phyloP scores from a whole-genome alignment of 2,888 invertebrate species.

The Lissonota sp. region DNA sequence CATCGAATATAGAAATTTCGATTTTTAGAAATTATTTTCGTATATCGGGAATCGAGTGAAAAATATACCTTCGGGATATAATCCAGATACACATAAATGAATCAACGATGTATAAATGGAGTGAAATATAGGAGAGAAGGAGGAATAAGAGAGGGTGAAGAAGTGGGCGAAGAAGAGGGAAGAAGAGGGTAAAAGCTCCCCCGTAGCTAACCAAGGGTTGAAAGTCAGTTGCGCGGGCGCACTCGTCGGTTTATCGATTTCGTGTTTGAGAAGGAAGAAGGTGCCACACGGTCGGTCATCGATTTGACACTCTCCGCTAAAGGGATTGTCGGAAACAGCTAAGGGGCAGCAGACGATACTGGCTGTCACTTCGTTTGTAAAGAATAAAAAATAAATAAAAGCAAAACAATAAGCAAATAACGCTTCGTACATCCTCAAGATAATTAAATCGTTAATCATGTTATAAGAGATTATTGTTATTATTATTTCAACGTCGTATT shows the following conservation, averaged over 20 bases:
- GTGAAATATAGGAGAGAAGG: neutral
- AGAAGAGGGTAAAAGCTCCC: slow-evolving; percentile 49
- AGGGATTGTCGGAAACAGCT: slow-evolving; percentile 73
- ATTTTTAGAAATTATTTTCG: too few relatives aligned
- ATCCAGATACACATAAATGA: too few relatives aligned
- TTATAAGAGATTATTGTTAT: neutral
- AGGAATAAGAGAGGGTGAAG: neutral
- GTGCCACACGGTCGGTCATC: slow-evolving; percentile 78
- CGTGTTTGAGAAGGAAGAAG: slow-evolving; percentile 72
- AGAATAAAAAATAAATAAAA: too few relatives aligned
- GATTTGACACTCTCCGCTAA: slow-evolving; percentile 77
- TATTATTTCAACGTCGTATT: neutral
- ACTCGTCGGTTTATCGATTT: slow-evolving; percentile 78
- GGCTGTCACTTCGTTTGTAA: slow-evolving; percentile 23
- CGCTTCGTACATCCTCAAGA: too few relatives aligned
- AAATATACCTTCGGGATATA: too few relatives aligned
- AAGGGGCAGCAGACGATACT: slow-evolving; percentile 54
- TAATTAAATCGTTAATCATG: too few relatives aligned
- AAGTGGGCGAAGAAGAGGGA: neutral
- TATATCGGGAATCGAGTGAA: too few relatives aligned
- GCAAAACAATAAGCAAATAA: neutral
- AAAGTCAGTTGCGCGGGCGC: slow-evolving; percentile 72
- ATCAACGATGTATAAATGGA: neutral
- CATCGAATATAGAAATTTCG: too few relatives aligned
- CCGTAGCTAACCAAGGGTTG: slow-evolving; percentile 42